These are phyloP conservation scores for Hiodon tergisus DNA, from an alignment of 2,113 vertebrate genomes.

Conservation along the genomic window DNA sequence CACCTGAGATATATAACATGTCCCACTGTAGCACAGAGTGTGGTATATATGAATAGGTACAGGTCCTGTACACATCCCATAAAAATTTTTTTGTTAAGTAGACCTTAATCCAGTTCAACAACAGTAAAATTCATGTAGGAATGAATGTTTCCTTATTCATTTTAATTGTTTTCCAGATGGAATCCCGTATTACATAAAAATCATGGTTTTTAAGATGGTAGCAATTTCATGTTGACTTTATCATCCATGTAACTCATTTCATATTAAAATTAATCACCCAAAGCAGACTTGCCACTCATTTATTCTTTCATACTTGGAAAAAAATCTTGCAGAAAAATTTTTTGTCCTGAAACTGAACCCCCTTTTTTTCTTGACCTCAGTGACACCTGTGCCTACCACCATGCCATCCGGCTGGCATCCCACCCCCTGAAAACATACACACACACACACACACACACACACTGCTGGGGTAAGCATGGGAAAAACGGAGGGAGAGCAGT, in stretches of 20 bases:
- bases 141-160: neutral
- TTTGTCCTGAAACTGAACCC: slow-evolving; percentile 43
- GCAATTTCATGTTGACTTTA: neutral
- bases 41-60: no score
- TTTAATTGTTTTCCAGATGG: neutral
- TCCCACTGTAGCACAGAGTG: no score
- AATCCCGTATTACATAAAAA: neutral
- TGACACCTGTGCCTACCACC: slow-evolving; percentile 45
- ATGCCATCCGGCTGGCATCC: slow-evolving; percentile 41
- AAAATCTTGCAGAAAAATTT: slow-evolving; percentile 26
- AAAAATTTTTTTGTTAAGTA: no score
- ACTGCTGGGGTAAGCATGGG: slow-evolving; percentile 20
- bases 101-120: no score
- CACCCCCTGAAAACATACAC: slow-evolving; percentile 2
- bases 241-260: neutral
- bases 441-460: neutral
- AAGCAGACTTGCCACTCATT: neutral
- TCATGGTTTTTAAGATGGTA: no score
- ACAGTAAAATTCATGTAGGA: no score
- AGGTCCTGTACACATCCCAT: no score
- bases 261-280: slow-evolving; percentile 1
- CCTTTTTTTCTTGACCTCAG: slow-evolving; percentile 22
- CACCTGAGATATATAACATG: no score
- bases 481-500: slow-evolving; percentile 21
- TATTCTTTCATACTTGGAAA: slow-evolving; percentile 7